Conservation (phyloP, 2,113 vertebrate genomes). For the Colinus virginianus region DNA sequence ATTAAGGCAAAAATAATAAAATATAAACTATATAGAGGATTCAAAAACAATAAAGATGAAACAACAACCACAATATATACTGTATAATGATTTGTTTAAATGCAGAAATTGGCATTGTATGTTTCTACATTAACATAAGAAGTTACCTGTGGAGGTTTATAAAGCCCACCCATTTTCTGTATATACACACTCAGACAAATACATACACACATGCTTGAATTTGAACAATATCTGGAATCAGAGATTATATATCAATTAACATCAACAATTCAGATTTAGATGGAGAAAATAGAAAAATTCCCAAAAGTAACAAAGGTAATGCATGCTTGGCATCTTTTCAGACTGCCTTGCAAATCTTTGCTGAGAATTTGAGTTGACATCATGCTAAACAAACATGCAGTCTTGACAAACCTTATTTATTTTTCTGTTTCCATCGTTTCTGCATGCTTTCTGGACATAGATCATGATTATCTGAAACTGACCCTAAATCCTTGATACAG, state of each 20-base stretch:
- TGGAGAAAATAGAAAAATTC: not conserved
- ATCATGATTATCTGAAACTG: not conserved
- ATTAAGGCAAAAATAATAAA: not conserved
- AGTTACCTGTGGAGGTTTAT: not conserved
- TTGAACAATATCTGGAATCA: not conserved
- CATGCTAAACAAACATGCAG: not conserved
- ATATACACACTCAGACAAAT: rapidly evolving
- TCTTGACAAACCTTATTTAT: not conserved
- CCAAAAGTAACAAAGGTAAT: not conserved
- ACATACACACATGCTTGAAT: not conserved
- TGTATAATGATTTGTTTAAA: not conserved
- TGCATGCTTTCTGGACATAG: not conserved
- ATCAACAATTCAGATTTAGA: not conserved
- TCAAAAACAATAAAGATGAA: not conserved
- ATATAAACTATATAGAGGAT: not conserved
- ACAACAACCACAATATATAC: not conserved
- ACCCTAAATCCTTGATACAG: not conserved
- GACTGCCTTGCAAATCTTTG: not conserved
- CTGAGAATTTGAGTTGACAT: not conserved
- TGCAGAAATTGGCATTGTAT: not conserved
- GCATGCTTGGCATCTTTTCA: not conserved
- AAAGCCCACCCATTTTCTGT: not conserved
- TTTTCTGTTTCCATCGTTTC: not conserved
- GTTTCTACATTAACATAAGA: not conserved
- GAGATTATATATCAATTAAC: not conserved